A percentile compares a stretch with the other conserved stretches of the same genome.
These are phyloP conservation scores for Meta bourneti DNA, from an alignment of 2,888 invertebrate species.

Conservation along the genomic window DNA sequence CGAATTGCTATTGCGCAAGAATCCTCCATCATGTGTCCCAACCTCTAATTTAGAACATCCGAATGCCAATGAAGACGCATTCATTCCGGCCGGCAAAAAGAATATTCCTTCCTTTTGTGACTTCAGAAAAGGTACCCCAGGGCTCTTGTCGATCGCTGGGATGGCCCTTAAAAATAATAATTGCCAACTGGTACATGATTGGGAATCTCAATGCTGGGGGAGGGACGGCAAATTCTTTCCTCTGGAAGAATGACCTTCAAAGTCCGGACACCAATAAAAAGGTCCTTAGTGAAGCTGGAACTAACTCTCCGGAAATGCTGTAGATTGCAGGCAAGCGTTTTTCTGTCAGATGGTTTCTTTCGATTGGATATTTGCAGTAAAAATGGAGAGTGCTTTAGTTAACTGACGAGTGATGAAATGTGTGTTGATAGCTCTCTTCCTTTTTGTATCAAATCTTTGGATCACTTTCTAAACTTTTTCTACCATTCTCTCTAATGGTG, in stretches of 20 bases:
- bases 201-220: constrained; percentile 3
- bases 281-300: constrained; percentile 12
- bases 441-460: no score
- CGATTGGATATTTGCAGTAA: no score
- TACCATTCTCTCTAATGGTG: no score
- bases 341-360: no score
- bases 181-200: constrained; percentile 46
- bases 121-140: no score
- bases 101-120: constrained; percentile 22
- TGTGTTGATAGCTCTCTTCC: no score
- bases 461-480: no score
- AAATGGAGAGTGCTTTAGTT: no score
- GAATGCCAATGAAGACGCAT: constrained; percentile 54
- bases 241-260: constrained; percentile 24
- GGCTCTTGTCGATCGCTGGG: constrained; percentile 1
- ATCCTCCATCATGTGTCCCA: constrained; percentile 59
- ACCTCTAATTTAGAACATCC: constrained; percentile 62
- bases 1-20: constrained; percentile 18
- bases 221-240: neutral
- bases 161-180: neutral
- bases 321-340: no score
- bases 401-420: no score
- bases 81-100: constrained; percentile 23
- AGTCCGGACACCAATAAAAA: neutral
- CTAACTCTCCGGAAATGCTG: neutral